Base-by-base conservation (phyloP, 2,888 invertebrate species). In the Agrochola lychnidis region DNA sequence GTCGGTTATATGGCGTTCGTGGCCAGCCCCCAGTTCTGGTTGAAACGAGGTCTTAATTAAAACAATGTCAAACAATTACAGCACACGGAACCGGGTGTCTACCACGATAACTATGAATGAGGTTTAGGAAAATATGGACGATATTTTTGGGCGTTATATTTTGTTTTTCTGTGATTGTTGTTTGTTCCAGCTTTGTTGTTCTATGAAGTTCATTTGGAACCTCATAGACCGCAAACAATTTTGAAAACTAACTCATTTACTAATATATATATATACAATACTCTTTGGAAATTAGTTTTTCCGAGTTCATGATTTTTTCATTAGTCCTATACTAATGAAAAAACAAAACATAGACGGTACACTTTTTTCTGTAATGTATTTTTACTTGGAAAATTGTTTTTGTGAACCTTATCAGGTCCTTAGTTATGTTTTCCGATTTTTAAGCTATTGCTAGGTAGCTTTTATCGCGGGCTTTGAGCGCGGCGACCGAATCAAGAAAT, bases 21-120 rank as follows among this genome's bases (percentile, higher is more conserved):
- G 80, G 79, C 72, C 75, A 61, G 40, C 86, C 85, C 73, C 73
- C 53, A 78, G 82, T 70, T 73, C 45, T 74, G 75, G 69, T 76
- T 10, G 62, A 67, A 77, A 78, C 76, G 70, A 79, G 73, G 70
- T 76, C 61, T 57, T 85, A 88, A 88, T 88, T 87, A 87, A 84
- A 88, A 78, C 73, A 78, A 77, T 73, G 61, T 75, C 78, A 59
- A 71, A 74, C 77, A 81, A 82, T 84, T 87, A 82, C 12, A n/a
- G 25, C 30, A 68, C 81, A 83, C 82, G 76, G 62, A 81, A 78
- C 63, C 63, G 66, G 73, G 77, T 85, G 53, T 72, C 61, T 75
- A 62, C 76, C 70, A n/a, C 69, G 56, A 70, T 72, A 81, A 59
- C 69, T 64, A 73, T 70, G 72, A 77, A 59, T 77, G 40, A 66